These are phyloP conservation scores for Embiotoca jacksoni DNA, from an alignment of 2,113 vertebrate species.

Conservation along the genomic window DNA sequence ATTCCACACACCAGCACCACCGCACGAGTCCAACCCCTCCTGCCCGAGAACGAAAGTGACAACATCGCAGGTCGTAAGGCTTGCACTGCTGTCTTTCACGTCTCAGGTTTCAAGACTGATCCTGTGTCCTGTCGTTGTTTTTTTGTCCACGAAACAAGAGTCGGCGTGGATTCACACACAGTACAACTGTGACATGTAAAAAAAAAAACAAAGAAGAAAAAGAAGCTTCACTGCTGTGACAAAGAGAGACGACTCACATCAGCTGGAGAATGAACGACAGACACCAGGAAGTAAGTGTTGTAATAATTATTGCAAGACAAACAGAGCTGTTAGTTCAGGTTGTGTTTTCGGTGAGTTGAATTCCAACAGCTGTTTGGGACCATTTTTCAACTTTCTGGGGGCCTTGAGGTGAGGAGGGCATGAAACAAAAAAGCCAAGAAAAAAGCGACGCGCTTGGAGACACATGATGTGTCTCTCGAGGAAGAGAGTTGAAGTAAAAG, in stretches of 20 bases:
- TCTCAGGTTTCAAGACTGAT: slow-evolving; percentile 54
- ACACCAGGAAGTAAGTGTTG: slow-evolving; percentile 74
- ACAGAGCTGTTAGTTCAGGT: slow-evolving; percentile 4
- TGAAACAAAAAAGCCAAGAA: no score
- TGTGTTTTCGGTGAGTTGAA: neutral
- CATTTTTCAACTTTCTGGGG: no score
- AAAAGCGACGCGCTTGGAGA: no score
- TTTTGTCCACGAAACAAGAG: slow-evolving; percentile 1
- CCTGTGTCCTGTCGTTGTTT: slow-evolving; percentile 49
- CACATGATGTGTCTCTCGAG: no score
- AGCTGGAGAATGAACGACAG: slow-evolving; percentile 55
- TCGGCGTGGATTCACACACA: neutral
- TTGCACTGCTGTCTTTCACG: slow-evolving; percentile 26
- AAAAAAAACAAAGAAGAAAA: neutral
- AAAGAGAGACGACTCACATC: neutral
- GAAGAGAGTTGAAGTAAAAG: no score
- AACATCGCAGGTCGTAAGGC: slow-evolving; percentile 8
- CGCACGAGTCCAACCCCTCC: slow-evolving; percentile 41
- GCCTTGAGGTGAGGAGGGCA: no score
- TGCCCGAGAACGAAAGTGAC: slow-evolving; percentile 34
- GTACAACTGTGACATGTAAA: slow-evolving; percentile 3
- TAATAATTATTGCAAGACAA: slow-evolving; percentile 15
- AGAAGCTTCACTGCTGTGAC: neutral
- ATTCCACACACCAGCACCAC: slow-evolving; percentile 17
- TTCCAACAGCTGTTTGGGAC: neutral